Evolutionary conservation across 2,888 invertebrate genomes (phyloP), one percentile per base, ranked within the genome.

Genomic region (Tethea ocularis): DNA sequence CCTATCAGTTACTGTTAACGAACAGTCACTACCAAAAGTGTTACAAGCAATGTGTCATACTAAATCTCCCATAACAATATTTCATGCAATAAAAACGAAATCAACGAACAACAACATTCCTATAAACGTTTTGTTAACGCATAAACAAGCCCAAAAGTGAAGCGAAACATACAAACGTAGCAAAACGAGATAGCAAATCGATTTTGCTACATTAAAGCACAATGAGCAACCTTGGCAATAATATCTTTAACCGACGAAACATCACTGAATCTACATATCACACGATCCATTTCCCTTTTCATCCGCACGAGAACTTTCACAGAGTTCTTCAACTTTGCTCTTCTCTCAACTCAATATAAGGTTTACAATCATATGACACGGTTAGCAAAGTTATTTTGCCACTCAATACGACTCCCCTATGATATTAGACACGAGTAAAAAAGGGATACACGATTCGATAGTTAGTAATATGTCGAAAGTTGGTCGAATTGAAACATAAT

Each of bases 261-360:
- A 58, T 58, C 56, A 58, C 56, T 53, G 58, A 53, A 58, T 61
- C 61, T 58, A 61, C 61, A 61, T 58, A 61, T 61, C 61, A 61
- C 61, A 61, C 58, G 59, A 38, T 53, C 57, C 57, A 59, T 61
- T 61, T 61, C 57, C 53, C 51, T 29, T 46, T 53, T 52, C 51
- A 61, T 56, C 53, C 56, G 38, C 17, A 46, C 56, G 36, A 38
- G 57, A 59, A 61, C 59, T 59, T 57, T 54, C 33, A 51, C 26
- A 20, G n/a, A n/a, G n/a, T n/a, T n/a, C n/a, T 0, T 20, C 20
- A 29, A 57, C 38, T 26, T 24, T 22, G 15, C 33, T 22, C 15
- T 36, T 2, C 36, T 20, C 15, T 54, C 10, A 2, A 1, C 1
- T 13, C 11, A 8, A 11, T 5, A 33, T 54, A 33, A 33, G 20